Percentiles rank a stretch among this genome's conserved stretches.
phyloP scores from a whole-genome alignment of 2,888 invertebrate species.

The Himalopsyche kuldschensis region DNA sequence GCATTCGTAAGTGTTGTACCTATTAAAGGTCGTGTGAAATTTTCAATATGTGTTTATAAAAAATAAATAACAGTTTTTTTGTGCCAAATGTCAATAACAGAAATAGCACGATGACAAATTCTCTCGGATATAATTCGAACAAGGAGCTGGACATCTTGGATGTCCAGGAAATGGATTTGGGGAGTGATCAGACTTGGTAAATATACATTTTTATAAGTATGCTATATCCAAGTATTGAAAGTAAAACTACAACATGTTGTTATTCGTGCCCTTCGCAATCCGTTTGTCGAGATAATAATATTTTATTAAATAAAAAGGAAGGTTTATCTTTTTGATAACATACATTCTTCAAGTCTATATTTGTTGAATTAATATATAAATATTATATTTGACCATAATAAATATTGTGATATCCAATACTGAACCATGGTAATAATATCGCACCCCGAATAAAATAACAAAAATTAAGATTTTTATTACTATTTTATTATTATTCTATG shows the following conservation, averaged over 20 bases:
- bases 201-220: conserved; percentile 39
- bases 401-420: no score
- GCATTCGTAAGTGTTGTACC: neutral
- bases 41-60: conserved; percentile 26
- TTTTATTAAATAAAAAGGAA: no score
- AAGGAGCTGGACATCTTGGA: conserved; percentile 50
- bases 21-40: conserved; percentile 9
- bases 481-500: no score
- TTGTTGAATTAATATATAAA: no score
- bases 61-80: conserved; percentile 34
- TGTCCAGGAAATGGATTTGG: conserved; percentile 59
- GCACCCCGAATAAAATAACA: no score
- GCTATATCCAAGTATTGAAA: neutral
- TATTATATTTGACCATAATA: no score
- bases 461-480: no score
- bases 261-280: neutral
- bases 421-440: no score
- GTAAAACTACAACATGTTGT: neutral
- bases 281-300: neutral
- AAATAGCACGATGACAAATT: conserved; percentile 35
- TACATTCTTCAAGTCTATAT: no score
- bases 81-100: conserved; percentile 35
- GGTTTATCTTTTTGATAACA: no score
- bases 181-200: conserved; percentile 65
- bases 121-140: conserved; percentile 3